Evolutionary conservation across 2,888 invertebrate species (phyloP).

Genomic region (Troides aeacus): DNA sequence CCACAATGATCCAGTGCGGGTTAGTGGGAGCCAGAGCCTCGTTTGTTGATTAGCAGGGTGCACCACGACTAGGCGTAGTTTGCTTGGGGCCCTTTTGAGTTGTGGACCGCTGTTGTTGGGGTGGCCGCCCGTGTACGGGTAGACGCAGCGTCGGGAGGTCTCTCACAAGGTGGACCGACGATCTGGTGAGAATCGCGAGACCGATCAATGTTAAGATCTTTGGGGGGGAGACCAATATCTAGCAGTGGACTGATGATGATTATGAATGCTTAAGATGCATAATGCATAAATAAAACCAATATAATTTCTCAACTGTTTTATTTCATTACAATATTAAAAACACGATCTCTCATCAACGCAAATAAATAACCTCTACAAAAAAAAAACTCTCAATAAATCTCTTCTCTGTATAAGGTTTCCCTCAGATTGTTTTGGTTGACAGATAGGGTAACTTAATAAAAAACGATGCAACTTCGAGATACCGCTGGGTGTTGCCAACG

Average conservation of each 20-base stretch:
- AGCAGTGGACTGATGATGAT: neutral
- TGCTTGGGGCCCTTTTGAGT: no score
- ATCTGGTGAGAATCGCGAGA: no score
- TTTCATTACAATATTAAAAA: slow-evolving; percentile 43
- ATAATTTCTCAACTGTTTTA: slow-evolving; percentile 27
- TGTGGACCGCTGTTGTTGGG: no score
- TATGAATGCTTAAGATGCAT: neutral
- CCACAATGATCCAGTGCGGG: no score
- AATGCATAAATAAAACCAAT: slow-evolving; percentile 14
- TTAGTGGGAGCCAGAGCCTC: no score
- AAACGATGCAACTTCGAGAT: neutral
- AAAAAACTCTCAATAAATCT: slow-evolving; percentile 30
- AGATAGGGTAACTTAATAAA: slow-evolving; percentile 15
- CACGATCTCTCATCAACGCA: slow-evolving; percentile 61
- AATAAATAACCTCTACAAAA: slow-evolving; percentile 51
- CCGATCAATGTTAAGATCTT: no score
- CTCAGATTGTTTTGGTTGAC: slow-evolving; percentile 3
- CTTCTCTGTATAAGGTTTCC: slow-evolving; percentile 7
- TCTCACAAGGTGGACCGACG: no score
- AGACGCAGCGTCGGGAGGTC: no score
- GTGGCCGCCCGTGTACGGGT: no score
- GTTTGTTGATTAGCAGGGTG: no score
- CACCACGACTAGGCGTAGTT: no score
- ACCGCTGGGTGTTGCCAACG: neutral
- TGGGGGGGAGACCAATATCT: no score